phyloP scores from a whole-genome alignment of 1,140 invertebrate species.

The Solen grandis region DNA sequence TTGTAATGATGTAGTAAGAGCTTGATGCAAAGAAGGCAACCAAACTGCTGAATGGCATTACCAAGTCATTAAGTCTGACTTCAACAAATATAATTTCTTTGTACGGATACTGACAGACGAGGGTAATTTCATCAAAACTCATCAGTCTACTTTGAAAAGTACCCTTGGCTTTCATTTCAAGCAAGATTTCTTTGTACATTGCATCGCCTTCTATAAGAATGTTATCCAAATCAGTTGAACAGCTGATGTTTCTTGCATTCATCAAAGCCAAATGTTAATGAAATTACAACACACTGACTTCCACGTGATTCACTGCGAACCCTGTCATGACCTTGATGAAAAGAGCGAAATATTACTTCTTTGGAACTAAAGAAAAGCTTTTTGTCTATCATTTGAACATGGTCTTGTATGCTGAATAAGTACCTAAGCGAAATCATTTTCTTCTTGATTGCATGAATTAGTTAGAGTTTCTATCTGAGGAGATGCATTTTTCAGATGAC shows the following conservation, averaged over 20 bases:
- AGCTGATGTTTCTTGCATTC: not conserved
- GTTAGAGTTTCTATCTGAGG: no score
- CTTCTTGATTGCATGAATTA: not conserved
- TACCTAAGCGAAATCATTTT: not conserved
- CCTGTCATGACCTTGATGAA: conserved; percentile 10
- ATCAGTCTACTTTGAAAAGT: conserved; percentile 9
- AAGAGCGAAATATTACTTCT: conserved; percentile 6
- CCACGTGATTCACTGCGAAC: conserved; percentile 11
- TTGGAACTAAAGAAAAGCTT: conserved; percentile 1
- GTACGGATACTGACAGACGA: not conserved
- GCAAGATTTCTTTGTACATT: not conserved
- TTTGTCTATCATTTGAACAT: not conserved
- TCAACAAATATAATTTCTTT: not conserved
- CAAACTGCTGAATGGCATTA: not conserved
- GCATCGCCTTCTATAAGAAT: not conserved
- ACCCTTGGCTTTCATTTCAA: conserved; percentile 15
- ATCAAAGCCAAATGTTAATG: not conserved
- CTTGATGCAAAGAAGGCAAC: not conserved
- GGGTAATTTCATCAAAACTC: no score
- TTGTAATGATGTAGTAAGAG: not conserved
- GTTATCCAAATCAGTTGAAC: conserved; percentile 2
- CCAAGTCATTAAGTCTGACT: conserved; percentile 1
- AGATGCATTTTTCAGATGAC: no score
- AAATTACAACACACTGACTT: not conserved
- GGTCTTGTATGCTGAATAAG: not conserved